These are phyloP conservation scores for Oreotragus oreotragus DNA, from an alignment of 2,113 vertebrate genomes.

Conservation along the genomic window DNA sequence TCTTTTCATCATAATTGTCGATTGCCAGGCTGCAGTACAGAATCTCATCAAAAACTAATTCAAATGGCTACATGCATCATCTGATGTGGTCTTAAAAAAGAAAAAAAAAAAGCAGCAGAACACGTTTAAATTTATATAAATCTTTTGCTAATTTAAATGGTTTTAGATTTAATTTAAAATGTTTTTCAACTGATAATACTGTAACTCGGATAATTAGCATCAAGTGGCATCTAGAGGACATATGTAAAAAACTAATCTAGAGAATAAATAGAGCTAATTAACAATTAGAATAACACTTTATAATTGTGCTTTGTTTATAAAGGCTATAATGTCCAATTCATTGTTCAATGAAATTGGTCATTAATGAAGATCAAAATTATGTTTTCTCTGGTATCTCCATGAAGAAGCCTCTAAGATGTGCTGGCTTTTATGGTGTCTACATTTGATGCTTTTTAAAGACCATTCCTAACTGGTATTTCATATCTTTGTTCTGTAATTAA, in stretches of 20 bases:
- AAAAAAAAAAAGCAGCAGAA: conserved; percentile 70
- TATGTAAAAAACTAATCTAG: conserved; percentile 82
- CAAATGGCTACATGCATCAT: conserved; percentile 54
- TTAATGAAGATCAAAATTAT: conserved; percentile 75
- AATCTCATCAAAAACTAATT: conserved; percentile 71
- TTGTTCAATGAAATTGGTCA: conserved; percentile 71
- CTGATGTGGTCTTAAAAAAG: conserved; percentile 63
- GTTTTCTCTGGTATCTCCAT: conserved; percentile 55
- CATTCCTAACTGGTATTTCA: not conserved
- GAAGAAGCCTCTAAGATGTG: not conserved
- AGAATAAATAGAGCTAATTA: conserved; percentile 76
- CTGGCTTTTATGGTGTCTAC: not conserved
- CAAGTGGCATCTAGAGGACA: conserved; percentile 83
- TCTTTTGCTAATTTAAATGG: conserved; percentile 79
- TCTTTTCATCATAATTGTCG: conserved; percentile 63
- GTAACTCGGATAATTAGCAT: conserved; percentile 82
- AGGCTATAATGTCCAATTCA: conserved; percentile 68
- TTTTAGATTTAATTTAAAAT: conserved; percentile 85
- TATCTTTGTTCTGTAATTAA: not conserved
- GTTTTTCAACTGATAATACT: conserved; percentile 81
- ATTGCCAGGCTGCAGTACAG: not conserved
- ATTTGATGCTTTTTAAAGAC: not conserved
- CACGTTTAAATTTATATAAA: conserved; percentile 79
- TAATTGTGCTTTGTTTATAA: conserved; percentile 82
- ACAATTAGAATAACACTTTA: conserved; percentile 78